Conservation (phyloP, 2,888 invertebrate genomes). For the Andrena praecox region DNA sequence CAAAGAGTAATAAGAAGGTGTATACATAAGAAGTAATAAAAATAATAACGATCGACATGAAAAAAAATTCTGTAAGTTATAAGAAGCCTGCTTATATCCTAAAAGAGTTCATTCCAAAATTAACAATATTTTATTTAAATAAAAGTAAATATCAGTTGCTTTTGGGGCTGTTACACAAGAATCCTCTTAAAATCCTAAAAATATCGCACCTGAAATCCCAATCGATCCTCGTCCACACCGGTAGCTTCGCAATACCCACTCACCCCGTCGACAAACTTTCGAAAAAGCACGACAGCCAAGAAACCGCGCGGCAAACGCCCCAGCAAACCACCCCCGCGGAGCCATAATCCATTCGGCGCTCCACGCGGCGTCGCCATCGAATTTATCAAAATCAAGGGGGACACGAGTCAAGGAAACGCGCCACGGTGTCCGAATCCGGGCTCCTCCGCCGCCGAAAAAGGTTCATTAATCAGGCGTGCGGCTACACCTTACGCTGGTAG, state of each 20-base stretch:
- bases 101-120: too few relatives aligned
- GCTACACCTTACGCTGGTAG: constrained; percentile 26
- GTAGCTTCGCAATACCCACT: background rate
- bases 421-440: constrained; percentile 15
- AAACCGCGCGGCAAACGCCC: constrained; percentile 25
- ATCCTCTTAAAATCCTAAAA: too few relatives aligned
- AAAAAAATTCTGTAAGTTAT: too few relatives aligned
- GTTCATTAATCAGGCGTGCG: constrained; percentile 48
- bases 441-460: constrained; percentile 29
- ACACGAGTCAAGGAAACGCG: constrained; percentile 15
- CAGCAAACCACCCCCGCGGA: constrained; percentile 6
- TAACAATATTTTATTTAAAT: too few relatives aligned
- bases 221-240: too few relatives aligned
- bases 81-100: too few relatives aligned
- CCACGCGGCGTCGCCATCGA: constrained; percentile 40
- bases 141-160: too few relatives aligned
- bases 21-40: too few relatives aligned
- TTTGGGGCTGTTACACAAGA: too few relatives aligned
- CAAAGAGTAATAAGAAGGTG: too few relatives aligned
- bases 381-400: constrained; percentile 50
- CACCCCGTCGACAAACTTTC: background rate
- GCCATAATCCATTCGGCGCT: constrained; percentile 32
- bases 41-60: too few relatives aligned
- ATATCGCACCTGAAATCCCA: too few relatives aligned
- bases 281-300: constrained; percentile 8